Evolutionary conservation across 1,140 invertebrate genomes (phyloP).

Genomic region (Idris sp.): DNA sequence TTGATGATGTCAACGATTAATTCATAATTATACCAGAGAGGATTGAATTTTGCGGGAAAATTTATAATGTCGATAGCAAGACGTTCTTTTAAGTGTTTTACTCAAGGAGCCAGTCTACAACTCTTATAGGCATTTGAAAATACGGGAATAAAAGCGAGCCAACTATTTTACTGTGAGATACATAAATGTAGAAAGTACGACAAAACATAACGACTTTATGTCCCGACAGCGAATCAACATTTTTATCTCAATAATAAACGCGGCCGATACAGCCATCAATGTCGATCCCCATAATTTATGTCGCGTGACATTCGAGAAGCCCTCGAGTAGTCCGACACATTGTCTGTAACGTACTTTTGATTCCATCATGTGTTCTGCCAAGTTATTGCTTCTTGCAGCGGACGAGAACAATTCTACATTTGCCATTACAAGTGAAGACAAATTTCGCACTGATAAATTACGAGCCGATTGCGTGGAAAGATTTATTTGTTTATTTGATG

Average conservation of each 20-base stretch:
- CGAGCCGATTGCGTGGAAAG: neutral
- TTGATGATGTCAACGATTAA: no score
- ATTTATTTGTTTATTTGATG: slow-evolving; percentile 14
- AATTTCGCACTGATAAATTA: slow-evolving; percentile 17
- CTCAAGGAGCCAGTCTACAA: no score
- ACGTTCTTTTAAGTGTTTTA: no score
- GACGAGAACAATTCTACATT: slow-evolving; percentile 14
- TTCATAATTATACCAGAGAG: no score
- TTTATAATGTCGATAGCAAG: no score
- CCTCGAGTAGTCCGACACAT: slow-evolving; percentile 6
- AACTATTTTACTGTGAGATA: no score
- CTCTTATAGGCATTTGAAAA: no score
- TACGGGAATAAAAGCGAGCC: no score
- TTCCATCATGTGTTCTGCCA: slow-evolving; percentile 15
- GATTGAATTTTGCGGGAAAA: no score
- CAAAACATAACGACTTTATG: slow-evolving; percentile 39
- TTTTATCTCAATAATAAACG: slow-evolving; percentile 30
- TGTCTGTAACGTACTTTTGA: slow-evolving; percentile 29
- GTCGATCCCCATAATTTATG: slow-evolving; percentile 39
- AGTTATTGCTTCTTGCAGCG: slow-evolving; percentile 28
- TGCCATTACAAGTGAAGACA: slow-evolving; percentile 13
- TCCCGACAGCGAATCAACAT: slow-evolving; percentile 18
- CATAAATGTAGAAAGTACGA: no score
- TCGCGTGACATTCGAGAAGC: slow-evolving; percentile 34
- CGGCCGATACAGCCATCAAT: slow-evolving; percentile 37